Base-by-base conservation (phyloP, 2,888 invertebrate species). In the Pediacus dermestoides region DNA sequence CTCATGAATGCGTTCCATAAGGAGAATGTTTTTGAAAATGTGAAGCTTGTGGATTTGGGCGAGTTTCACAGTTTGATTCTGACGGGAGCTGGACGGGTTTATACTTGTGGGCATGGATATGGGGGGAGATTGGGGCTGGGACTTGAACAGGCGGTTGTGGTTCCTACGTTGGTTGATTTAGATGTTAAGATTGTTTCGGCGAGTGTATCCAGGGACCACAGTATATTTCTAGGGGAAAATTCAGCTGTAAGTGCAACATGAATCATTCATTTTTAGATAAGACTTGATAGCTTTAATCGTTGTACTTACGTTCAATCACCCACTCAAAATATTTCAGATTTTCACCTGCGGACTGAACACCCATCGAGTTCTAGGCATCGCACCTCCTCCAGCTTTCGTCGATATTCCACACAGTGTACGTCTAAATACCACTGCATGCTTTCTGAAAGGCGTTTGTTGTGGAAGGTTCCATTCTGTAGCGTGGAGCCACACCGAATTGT, bases 51-150 rank as follows among this genome's bases (percentile, higher is more conserved):
- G n/a, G 77, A 75, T 46, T 74, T 88, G 48, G 78, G 80, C 53
- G 85, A 85, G 65, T 88, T 84, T 68, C 89, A 89, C 68, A 80
- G 82, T 48, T 70, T 85, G 8, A 84, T 86, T 70, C 60, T 87
- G 15, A 69, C 74, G 9, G 26, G 34, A 26, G 44, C 49, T 34
- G 54, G 55, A 53, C 28, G 37, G 21, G 46, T 44, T 10, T 52
- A 47, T 38, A 49, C 55, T 11, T 87, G 88, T 63, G 93, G 92
- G 0, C 87, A 88, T 68, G 84, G 88, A 7, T 82, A 81, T 46
- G 85, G 85, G 8, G 87, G 86, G 0, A 68, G 85, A 10, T 76
- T 90, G 9, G 90, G 90, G 18, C 77, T 81, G 3, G 77, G 78
- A 0, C 71, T 73, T 32, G 77, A 81, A 48, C 65, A 70, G 32